These are phyloP conservation scores for Chaetorhynchus papuensis DNA, from an alignment of 2,113 vertebrate genomes.

Conservation along the genomic window DNA sequence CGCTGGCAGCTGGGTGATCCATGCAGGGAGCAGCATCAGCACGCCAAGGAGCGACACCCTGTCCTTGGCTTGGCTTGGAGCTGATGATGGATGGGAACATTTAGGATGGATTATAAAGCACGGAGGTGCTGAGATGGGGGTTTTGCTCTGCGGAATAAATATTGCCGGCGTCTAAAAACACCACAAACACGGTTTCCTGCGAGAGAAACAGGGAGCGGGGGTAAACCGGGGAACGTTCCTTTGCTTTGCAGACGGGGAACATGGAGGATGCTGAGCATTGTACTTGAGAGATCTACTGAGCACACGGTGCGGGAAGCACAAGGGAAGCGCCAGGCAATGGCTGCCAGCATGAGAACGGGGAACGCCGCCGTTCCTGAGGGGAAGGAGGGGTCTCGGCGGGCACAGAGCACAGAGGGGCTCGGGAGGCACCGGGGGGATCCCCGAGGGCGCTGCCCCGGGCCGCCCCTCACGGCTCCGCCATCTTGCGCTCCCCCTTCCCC, in stretches of 20 bases:
- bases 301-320: not conserved
- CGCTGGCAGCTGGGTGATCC: not conserved
- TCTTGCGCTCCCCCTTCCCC: not conserved
- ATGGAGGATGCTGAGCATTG: not conserved
- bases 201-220: not conserved
- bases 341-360: fast-evolving
- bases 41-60: fast-evolving
- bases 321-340: too few species aligned
- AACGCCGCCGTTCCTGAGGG: not conserved
- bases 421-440: fast-evolving
- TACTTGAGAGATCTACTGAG: not conserved
- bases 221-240: fast-evolving
- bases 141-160: not conserved
- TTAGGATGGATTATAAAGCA: not conserved
- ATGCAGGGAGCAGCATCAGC: fast-evolving
- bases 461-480: not conserved
- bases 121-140: fast-evolving
- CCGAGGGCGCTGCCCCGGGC: fast-evolving
- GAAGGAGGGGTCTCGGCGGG: not conserved
- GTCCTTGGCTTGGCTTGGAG: fast-evolving
- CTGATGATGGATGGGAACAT: not conserved
- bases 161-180: fast-evolving
- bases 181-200: fast-evolving
- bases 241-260: not conserved
- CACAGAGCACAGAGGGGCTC: fast-evolving